Base-by-base conservation (phyloP, 2,113 vertebrate species). In the Cavia porcellus region DNA sequence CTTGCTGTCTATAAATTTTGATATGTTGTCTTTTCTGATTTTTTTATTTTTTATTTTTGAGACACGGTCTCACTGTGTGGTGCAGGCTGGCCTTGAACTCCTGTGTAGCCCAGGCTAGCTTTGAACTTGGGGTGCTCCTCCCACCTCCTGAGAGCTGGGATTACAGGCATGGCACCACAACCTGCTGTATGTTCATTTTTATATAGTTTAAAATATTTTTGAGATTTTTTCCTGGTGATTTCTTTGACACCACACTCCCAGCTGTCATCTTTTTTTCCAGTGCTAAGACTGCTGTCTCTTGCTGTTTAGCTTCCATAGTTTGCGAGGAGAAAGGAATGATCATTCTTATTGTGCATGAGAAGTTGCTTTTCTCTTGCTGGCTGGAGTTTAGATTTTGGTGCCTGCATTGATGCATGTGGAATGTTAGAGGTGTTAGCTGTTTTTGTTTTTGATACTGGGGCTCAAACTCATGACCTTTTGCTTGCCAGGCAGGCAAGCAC, bases 381-480 rank as follows among this genome's bases (percentile, higher is more conserved):
- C 3, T 12, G 64, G 64, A 81, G 64, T 13, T 57, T 52, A 0
- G 13, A 14, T 17, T 61, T 52, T 8, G 25, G 50, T 3, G 24
- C 84, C 66, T 0, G 9, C 14, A 3, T 17, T 62, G 64, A 86
- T 9, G 2, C 20, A n/a, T n/a, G 15, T 24, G 50, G 22, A 38
- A 7, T 1, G 0, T 3, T 5, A 10, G 66, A 35, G 1, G 5
- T 57, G 47, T 50, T 3, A 20, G 50, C 77, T 68, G 38, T 7
- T 55, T 68, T 68, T 68, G 13, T 68, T 68, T 70, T 70, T 38
- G 2, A 19, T 70, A 70, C 68, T 1, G 3, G 66, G n/a, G 15
- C 38, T 79, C 14, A 4, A 64, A 11, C 57, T 35, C 42, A 64
- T 13, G 32, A 52, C 45, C 35, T 50, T 38, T 45, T n/a, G 59